These are phyloP conservation scores for Cladopsammia gracilis DNA, from an alignment of 64 coral and sea anemone genomes.

Conservation along the genomic window DNA sequence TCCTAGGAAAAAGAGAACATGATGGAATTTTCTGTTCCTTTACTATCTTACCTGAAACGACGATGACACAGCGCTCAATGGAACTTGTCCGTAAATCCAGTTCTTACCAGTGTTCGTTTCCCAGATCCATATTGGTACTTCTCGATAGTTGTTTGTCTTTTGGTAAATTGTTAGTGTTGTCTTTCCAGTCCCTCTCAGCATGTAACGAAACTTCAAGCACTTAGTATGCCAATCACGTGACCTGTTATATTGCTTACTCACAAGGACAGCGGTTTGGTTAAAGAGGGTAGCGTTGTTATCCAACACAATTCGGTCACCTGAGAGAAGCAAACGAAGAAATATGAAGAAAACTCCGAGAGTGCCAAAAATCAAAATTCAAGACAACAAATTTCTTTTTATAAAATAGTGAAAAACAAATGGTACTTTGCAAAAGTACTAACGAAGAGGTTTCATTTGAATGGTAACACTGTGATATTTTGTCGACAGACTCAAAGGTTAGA, in stretches of 20 bases:
- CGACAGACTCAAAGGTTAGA: no score
- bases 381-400: no score
- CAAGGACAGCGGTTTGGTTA: slow-evolving; percentile 1
- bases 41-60: background rate
- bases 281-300: background rate
- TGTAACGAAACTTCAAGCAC: slow-evolving; percentile 19
- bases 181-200: slow-evolving; percentile 1
- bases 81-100: slow-evolving; percentile 13
- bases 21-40: no score
- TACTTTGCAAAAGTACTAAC: no score
- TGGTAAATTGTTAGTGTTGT: background rate
- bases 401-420: no score
- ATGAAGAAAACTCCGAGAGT: no score
- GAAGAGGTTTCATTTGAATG: no score
- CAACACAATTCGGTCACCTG: background rate
- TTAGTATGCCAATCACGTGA: slow-evolving; percentile 23
- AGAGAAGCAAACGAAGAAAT: background rate
- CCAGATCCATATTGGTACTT: slow-evolving; percentile 5
- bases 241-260: slow-evolving; percentile 7
- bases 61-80: background rate
- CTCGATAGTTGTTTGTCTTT: background rate
- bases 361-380: no score
- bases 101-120: background rate
- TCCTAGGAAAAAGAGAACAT: no score
- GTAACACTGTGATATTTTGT: no score